Evolutionary conservation across 1,140 invertebrate species (phyloP), one percentile per base, ranked within the genome.

Genomic region (Catajapyx aquilonaris): DNA sequence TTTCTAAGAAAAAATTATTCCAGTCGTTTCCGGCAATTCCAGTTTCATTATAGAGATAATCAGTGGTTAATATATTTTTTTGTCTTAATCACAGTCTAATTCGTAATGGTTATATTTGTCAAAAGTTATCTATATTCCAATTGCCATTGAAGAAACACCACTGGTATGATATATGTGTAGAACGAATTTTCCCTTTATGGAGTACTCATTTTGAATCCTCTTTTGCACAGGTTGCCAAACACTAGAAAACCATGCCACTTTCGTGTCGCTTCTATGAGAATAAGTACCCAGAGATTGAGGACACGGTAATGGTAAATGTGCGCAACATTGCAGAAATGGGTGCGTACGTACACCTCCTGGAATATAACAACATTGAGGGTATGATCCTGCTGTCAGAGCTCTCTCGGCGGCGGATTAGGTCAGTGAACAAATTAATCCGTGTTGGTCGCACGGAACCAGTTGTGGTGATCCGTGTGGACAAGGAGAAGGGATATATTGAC

Each of bases 401-500:
- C 59, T 98, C 93, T 3, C 70, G 95, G 52, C 71, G 94, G 62
- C 84, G 95, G 69, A 99, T 99, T 48, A 71, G 95, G 44, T 98
- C 94, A 28, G 97, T 99, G 46, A 99, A 98, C 61, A 99, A 98
- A 71, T 66, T 99, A 37, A 97, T 99, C 55, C 71, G 93, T 46
- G 90, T 99, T 32, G 95, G 94, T 21, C 84, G 96, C 64, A 96
- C 81, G 41, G 95, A 99, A 62, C 94, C 93, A 40, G 94, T 98
- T 21, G 91, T 98, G 34, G 95, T 99, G 23, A 98, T 99, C 56
- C 73, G 95, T 64, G 95, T 99, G 5, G 94, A 99, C 53, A 94
- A 95, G 69, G 90, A 97, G 48, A 98, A 98, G 73, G 94, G 93
- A 51, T 99, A 98, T 53, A 99, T 99, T 58, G 95, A 99, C 74